phyloP scores from a whole-genome alignment of 2,797 vertebrate genomes.

The Catharus ustulatus region DNA sequence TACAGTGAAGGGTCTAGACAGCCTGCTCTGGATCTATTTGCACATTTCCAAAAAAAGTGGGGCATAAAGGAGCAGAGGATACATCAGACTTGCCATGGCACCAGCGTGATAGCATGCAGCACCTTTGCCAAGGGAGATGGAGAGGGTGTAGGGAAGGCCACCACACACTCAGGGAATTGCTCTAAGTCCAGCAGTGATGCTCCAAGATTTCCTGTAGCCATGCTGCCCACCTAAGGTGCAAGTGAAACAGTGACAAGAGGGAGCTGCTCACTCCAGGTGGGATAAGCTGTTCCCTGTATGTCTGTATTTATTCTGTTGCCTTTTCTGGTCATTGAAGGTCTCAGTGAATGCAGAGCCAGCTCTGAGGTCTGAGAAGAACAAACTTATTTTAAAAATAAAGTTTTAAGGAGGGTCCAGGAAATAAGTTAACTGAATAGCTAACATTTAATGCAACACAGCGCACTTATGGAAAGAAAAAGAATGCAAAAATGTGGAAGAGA shows the following conservation, averaged over 20 bases:
- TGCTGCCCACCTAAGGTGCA: neutral
- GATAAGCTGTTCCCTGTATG: neutral
- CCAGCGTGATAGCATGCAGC: neutral
- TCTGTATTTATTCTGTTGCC: neutral
- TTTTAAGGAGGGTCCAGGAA: neutral
- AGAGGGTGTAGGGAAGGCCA: neutral
- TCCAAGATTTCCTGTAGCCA: neutral
- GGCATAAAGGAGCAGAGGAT: neutral
- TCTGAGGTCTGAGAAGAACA: neutral
- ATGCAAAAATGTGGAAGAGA: slow-evolving; percentile 19
- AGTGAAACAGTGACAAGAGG: neutral
- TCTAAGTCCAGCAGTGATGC: neutral
- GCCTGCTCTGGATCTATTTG: neutral
- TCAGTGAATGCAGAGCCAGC: neutral
- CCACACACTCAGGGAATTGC: rapidly evolving
- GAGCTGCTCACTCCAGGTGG: rapidly evolving
- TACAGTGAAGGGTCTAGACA: neutral
- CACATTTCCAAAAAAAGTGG: neutral
- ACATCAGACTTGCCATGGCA: neutral
- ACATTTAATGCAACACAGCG: neutral
- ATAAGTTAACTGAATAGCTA: neutral
- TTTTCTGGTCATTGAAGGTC: neutral
- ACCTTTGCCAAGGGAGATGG: neutral
- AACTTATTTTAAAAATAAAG: neutral
- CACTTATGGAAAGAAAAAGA: neutral